Base-by-base conservation (phyloP, 1,140 invertebrate species). In the Glossosoma conforme region DNA sequence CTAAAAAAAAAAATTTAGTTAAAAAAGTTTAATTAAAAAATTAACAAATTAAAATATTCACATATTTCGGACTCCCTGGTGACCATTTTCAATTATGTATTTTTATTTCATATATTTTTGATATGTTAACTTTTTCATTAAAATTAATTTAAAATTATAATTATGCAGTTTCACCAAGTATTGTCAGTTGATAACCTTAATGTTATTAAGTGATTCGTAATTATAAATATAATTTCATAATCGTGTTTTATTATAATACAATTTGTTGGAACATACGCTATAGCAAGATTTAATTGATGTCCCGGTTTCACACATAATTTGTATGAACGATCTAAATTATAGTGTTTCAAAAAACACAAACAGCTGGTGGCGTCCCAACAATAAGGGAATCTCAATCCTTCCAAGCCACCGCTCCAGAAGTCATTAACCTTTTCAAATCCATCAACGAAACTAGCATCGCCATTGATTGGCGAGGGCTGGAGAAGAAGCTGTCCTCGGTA, bases 341-440 rank as follows among this genome's bases (percentile, higher is more conserved):
- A 79, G 48, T 77, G 75, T 58, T 81, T 81, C 36, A 85, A 63
- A 54, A 85, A 80, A 30, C 72, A 80, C 57, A 84, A 69, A 15
- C 80, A 78, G 44, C 80, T 83, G 42, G 79, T 79, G 2, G 79
- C 76, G 67, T 83, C 81, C 64, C 78, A 81, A 62, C 79, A 77
- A 61, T 83, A 83, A 59, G 57, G 60, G 22, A n/a, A n/a, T n/a
- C n/a, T n/a, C n/a, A 48, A 11, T 35, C 61, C 46, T 20, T 68
- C 60, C n/a, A n/a, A n/a, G n/a, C n/a, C n/a, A n/a, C n/a, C 45
- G 8, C 32, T 52, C 18, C 44, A 42, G 11, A 25, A 3, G 10
- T 42, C 22, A 43, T 33, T 37, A 18, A 19, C n/a, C 33, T 10
- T 28, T 9, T 3, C 20, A 44, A 17, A 30, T 13, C 9, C n/a